These are phyloP conservation scores for Xestia sexstrigata DNA, from an alignment of 2,888 invertebrate genomes.

Conservation along the genomic window DNA sequence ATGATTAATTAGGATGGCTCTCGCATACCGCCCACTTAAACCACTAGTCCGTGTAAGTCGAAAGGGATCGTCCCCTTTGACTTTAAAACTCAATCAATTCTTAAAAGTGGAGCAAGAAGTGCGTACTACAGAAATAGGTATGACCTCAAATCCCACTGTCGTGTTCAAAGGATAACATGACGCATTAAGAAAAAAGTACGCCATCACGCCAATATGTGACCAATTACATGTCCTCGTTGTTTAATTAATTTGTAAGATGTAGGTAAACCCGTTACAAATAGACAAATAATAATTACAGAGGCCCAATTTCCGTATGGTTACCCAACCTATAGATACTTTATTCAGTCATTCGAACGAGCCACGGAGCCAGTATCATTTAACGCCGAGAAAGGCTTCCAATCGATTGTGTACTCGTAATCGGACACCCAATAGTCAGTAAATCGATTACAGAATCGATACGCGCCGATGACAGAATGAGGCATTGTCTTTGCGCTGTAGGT, in stretches of 20 bases:
- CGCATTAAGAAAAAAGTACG: not conserved
- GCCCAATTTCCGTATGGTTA: not conserved
- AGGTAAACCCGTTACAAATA: not conserved
- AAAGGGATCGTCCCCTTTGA: too few species aligned
- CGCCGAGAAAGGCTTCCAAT: conserved; percentile 17
- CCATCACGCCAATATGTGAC: too few species aligned
- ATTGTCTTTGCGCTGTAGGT: conserved; percentile 49
- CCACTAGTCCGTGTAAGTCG: too few species aligned
- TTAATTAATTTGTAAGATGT: not conserved
- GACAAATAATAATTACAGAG: conserved; percentile 7
- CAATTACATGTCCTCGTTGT: not conserved
- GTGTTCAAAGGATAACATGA: not conserved
- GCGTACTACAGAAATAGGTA: conserved; percentile 10
- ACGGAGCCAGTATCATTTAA: not conserved
- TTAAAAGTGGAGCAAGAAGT: not conserved
- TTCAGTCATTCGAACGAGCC: not conserved
- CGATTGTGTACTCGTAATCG: conserved; percentile 25
- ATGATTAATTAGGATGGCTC: conserved; percentile 43
- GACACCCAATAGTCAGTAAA: conserved; percentile 26
- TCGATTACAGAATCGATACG: conserved; percentile 53
- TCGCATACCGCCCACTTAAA: conserved; percentile 35
- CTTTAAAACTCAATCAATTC: not conserved
- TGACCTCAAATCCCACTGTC: conserved; percentile 1
- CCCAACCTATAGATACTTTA: not conserved
- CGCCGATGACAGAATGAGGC: conserved; percentile 20